A percentile compares a stretch with the other conserved stretches of the same genome.
Conservation (phyloP, 2,888 invertebrate species). For the Patella pellucida region DNA sequence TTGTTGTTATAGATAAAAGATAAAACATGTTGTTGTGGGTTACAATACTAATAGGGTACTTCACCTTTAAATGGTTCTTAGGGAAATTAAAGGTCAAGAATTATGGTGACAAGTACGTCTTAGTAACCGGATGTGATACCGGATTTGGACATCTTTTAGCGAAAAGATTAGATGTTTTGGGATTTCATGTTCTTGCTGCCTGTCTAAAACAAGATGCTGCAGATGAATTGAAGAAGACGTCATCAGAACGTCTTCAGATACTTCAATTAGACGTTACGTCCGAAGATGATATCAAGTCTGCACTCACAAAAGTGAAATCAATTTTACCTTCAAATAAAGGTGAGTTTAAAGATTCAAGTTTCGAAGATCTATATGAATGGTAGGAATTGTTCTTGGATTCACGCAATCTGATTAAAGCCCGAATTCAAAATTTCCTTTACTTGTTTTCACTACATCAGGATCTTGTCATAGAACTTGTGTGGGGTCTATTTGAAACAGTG, state of each 20-base stretch:
- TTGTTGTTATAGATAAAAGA: no score
- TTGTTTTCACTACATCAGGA: no score
- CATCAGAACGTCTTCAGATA: constrained; percentile 31
- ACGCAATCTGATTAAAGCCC: no score
- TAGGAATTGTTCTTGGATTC: no score
- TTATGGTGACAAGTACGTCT: constrained; percentile 43
- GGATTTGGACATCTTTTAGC: constrained; percentile 56
- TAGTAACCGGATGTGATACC: constrained; percentile 62
- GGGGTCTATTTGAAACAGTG: no score
- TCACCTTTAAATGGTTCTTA: no score
- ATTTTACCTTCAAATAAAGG: constrained; percentile 34
- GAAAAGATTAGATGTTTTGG: constrained; percentile 45
- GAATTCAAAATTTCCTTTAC: no score
- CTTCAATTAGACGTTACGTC: constrained; percentile 35
- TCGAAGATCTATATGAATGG: no score
- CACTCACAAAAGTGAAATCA: constrained; percentile 24
- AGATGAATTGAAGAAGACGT: constrained; percentile 30
- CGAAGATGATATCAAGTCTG: constrained; percentile 30
- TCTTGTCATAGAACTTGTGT: no score
- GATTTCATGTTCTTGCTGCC: constrained; percentile 51
- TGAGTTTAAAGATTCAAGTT: constrained; percentile 17
- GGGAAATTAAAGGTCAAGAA: neutral
- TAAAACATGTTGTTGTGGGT: no score
- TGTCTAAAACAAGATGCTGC: constrained; percentile 46
- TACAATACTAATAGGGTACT: no score